These are phyloP conservation scores for Cherax destructor DNA, from an alignment of 1,140 invertebrate species.

Conservation along the genomic window DNA sequence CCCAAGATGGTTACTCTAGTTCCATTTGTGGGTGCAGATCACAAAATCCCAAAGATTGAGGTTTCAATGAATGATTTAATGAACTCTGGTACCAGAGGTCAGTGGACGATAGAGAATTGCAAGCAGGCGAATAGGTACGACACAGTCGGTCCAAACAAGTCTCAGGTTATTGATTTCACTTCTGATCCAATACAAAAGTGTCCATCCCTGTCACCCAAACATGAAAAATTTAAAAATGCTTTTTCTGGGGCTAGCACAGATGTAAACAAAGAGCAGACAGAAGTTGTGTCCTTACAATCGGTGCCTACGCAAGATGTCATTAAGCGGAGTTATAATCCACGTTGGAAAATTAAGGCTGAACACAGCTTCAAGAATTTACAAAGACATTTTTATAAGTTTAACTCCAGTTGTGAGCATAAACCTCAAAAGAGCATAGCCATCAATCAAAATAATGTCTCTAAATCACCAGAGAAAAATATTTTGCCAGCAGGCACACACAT, in stretches of 20 bases:
- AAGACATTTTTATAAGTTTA: not conserved
- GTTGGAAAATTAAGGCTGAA: not conserved
- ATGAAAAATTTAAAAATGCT: not conserved
- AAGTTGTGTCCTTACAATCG: not conserved
- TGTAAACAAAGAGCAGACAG: not conserved
- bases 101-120: not conserved
- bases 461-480: not conserved
- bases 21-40: conserved; percentile 3
- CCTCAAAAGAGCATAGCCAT: not conserved
- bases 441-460: not conserved
- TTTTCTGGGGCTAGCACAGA: not conserved
- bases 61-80: not conserved
- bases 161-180: not conserved
- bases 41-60: not conserved
- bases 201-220: not conserved
- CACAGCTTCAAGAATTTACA: not conserved
- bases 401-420: not conserved
- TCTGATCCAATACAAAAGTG: not conserved
- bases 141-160: not conserved
- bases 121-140: not conserved
- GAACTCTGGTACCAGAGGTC: not conserved
- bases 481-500: not conserved
- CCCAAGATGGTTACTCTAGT: conserved; percentile 17
- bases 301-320: not conserved
- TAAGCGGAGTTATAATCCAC: not conserved